phyloP scores from a whole-genome alignment of 1,140 invertebrate species.

The Campodea augens region DNA sequence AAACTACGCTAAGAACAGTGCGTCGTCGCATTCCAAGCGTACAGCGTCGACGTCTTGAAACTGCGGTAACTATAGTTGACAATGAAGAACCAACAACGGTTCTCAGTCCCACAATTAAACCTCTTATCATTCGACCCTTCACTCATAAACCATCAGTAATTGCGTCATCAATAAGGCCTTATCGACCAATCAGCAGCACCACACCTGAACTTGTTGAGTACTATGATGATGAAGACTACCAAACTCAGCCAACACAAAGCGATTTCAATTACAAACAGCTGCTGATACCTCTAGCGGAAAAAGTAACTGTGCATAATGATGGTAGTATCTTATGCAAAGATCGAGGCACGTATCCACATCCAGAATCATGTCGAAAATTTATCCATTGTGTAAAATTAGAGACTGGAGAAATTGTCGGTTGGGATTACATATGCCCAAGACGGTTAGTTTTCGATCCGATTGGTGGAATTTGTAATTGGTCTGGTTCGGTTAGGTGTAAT shows the following conservation, averaged over 20 bases:
- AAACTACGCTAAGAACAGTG: too few relatives aligned
- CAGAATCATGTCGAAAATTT: constrained; percentile 68
- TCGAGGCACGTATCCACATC: constrained; percentile 72
- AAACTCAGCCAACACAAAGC: too few relatives aligned
- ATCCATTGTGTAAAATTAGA: constrained; percentile 69
- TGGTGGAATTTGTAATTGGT: constrained; percentile 77
- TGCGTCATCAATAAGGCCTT: not conserved
- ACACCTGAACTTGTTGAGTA: constrained; percentile 7
- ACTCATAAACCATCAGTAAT: not conserved
- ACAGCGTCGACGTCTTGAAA: too few relatives aligned
- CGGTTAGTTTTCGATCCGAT: constrained; percentile 67
- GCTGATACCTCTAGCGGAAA: constrained; percentile 28
- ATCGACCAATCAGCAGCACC: not conserved
- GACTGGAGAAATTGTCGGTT: constrained; percentile 48
- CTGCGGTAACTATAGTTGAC: too few relatives aligned
- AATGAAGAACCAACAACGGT: not conserved
- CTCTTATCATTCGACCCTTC: not conserved
- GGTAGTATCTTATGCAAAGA: constrained; percentile 60
- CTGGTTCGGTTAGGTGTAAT: constrained; percentile 48
- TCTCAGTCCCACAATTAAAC: not conserved
- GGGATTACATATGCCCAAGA: constrained; percentile 69
- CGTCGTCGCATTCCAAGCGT: too few relatives aligned
- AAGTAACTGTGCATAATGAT: constrained; percentile 32
- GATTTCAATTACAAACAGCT: not conserved
- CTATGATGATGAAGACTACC: not conserved